These are phyloP conservation scores for Macrosoma leucophasiata DNA, from an alignment of 2,888 invertebrate species.

Conservation along the genomic window DNA sequence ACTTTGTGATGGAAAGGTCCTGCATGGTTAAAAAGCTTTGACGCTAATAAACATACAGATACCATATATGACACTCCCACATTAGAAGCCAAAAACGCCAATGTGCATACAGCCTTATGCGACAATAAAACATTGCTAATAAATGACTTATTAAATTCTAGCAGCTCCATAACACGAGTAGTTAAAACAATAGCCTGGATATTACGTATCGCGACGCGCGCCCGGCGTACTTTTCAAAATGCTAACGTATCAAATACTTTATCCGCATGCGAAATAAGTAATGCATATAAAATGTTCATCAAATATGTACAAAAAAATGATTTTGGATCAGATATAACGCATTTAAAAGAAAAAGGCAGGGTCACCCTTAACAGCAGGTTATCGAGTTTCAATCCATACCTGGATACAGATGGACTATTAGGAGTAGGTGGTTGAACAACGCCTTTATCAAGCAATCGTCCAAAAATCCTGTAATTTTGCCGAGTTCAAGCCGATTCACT, in stretches of 20 bases:
- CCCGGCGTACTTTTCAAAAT: neutral
- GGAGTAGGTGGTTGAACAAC: constrained; percentile 12
- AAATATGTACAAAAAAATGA: constrained; percentile 1
- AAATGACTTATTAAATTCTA: constrained; percentile 6
- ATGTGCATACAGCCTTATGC: constrained; percentile 4
- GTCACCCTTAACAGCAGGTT: constrained; percentile 5
- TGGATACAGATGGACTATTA: constrained; percentile 8
- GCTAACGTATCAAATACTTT: neutral
- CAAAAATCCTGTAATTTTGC: constrained; percentile 8
- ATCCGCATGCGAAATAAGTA: constrained; percentile 1
- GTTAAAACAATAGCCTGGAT: constrained; percentile 10
- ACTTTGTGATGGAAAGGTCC: constrained; percentile 10
- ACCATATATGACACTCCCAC: neutral
- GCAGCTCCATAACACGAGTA: constrained; percentile 3
- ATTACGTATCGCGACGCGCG: constrained; percentile 6
- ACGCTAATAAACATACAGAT: neutral
- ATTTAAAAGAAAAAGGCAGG: constrained; percentile 4
- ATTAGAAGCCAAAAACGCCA: neutral
- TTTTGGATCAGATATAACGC: constrained; percentile 5
- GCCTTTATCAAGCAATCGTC: constrained; percentile 1
- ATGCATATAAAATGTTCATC: constrained; percentile 7
- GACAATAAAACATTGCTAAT: constrained; percentile 1
- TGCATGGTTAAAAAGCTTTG: constrained; percentile 1
- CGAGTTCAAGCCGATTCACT: constrained; percentile 8
- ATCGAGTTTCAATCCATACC: constrained; percentile 5